phyloP scores from a whole-genome alignment of 2,888 invertebrate species.

The Aleiodes leptofemur region DNA sequence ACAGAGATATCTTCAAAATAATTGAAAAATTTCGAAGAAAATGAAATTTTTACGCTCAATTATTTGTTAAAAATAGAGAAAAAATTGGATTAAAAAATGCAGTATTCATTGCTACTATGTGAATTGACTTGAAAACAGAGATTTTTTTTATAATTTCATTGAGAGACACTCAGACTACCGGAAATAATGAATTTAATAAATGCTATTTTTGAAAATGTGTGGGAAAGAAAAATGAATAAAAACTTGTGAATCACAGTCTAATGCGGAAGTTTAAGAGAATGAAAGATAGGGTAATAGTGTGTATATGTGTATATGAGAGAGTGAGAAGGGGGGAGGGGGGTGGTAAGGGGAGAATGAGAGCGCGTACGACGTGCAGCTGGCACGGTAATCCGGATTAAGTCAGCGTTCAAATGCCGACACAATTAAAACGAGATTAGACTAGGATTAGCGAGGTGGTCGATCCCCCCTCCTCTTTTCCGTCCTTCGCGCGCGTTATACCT shows the following conservation, averaged over 20 bases:
- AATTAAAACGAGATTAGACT: conserved; percentile 67
- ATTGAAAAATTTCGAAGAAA: not conserved
- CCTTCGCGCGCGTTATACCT: conserved; percentile 25
- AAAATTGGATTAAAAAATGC: not conserved
- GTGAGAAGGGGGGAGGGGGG: not conserved
- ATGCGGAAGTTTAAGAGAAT: conserved; percentile 41
- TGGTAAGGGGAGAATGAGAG: conserved; percentile 7
- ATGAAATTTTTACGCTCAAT: not conserved
- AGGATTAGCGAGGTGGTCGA: conserved; percentile 56
- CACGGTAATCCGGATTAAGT: conserved; percentile 65
- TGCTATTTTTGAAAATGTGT: not conserved
- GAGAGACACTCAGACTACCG: not conserved
- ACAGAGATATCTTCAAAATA: too few species aligned
- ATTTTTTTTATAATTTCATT: too few species aligned
- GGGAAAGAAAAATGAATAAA: conserved; percentile 11
- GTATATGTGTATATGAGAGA: conserved; percentile 1
- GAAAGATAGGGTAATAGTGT: conserved; percentile 24
- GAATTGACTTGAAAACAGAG: too few species aligned
- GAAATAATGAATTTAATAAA: conserved; percentile 6
- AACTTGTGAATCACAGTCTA: conserved; percentile 14
- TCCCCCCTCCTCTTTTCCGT: conserved; percentile 35
- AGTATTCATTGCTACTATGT: too few species aligned
- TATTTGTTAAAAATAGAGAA: not conserved
- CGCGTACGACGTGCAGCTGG: conserved; percentile 47
- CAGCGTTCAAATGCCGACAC: conserved; percentile 63